Percentiles rank a stretch among this genome's conserved stretches.
Conservation (phyloP, 2,888 invertebrate species). For the Eremobia ochroleuca region DNA sequence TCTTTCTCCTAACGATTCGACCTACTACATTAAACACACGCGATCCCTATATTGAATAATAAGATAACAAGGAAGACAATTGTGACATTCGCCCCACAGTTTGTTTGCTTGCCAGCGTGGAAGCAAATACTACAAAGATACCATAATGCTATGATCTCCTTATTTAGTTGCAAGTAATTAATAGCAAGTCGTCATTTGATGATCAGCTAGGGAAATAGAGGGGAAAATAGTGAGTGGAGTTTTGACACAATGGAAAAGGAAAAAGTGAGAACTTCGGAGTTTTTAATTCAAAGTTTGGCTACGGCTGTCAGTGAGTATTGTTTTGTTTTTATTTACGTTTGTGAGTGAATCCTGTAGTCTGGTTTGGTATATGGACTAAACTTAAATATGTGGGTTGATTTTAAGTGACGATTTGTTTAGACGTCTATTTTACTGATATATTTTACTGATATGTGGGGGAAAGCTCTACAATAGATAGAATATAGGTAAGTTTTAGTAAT, state of each 20-base stretch:
- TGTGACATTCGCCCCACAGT: constrained; percentile 43
- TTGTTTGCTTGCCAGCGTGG: constrained; percentile 60
- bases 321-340: constrained; percentile 21
- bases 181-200: constrained; percentile 40
- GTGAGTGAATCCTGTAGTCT: too few relatives aligned
- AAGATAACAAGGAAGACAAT: constrained; percentile 60
- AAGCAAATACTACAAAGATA: constrained; percentile 59
- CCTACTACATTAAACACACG: constrained; percentile 16
- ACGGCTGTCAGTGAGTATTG: constrained; percentile 78
- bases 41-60: constrained; percentile 40
- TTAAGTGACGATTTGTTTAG: neutral
- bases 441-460: too few relatives aligned
- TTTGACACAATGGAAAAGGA: constrained; percentile 68
- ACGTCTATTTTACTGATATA: neutral
- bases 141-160: constrained; percentile 16
- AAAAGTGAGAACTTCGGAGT: constrained; percentile 74
- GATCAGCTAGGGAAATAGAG: neutral
- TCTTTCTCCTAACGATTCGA: constrained; percentile 12
- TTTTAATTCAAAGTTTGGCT: constrained; percentile 76
- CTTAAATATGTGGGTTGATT: neutral
- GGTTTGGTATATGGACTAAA: too few relatives aligned
- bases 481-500: neutral
- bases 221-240: constrained; percentile 10
- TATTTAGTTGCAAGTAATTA: constrained; percentile 58
- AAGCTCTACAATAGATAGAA: neutral